Base-by-base conservation (phyloP, 2,113 vertebrate species). In the Neofelis nebulosa region DNA sequence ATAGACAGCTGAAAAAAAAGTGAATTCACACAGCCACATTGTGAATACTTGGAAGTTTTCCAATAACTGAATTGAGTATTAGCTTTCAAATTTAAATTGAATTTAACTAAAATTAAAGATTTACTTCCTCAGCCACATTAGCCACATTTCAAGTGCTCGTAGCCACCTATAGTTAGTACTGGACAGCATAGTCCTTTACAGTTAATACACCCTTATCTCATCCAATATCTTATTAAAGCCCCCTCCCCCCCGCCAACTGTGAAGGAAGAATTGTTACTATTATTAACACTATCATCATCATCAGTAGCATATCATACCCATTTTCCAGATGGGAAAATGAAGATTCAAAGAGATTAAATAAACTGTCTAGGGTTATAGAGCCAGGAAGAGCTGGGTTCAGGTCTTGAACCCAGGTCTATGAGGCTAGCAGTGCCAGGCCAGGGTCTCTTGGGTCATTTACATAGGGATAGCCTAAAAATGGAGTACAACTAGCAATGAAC, bases 31-130 rank as follows among this genome's bases (percentile, higher is more conserved):
- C 29, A 74, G 10, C 11, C 15, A 79, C 55, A 15, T 50, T 89
- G 33, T 87, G 33, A 93, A 65, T 69, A 78, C n/a, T 91, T 85
- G 66, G 29, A 89, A 73, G 25, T 89, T 97, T 98, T 55, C 89
- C 65, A 94, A 48, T 33, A 83, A 68, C 45, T n/a, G 14, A 69
- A 78, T n/a, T 38, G 81, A 88, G 88, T 45, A 66, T 82, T 89
- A 27, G 10, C 89, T 97, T 97, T 95, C 66, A 90, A 94, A 52
- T 55, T 83, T 79, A 65, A 85, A 31, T 95, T 78, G 45, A 73
- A 48, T n/a, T 78, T 88, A 89, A 73, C 23, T 93, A 45, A 76
- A 74, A 57, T 31, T 52, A 45, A 36, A 89, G 48, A 69, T 71
- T 80, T 52, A 27, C 15, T 65, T 81, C 7, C 38, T 95, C 8